Percentiles rank a stretch among this genome's conserved stretches.
These are phyloP conservation scores for Drosophila trichaetosa DNA, from an alignment of 2,888 invertebrate species.

Conservation along the genomic window DNA sequence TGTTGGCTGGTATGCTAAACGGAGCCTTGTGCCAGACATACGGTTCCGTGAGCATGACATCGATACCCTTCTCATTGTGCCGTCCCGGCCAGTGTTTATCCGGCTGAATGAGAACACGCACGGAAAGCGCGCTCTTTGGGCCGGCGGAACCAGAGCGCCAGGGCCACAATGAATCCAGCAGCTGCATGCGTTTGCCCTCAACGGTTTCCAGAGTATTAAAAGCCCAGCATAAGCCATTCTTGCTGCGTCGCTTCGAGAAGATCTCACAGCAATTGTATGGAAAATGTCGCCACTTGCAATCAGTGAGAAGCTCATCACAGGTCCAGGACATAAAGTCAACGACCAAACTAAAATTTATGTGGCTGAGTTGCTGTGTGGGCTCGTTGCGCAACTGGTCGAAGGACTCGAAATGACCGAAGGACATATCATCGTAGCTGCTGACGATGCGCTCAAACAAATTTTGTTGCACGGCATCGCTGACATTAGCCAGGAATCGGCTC, in stretches of 20 bases:
- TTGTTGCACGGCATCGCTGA: conserved; percentile 52
- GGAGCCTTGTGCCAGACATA: conserved; percentile 77
- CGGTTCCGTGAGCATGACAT: conserved; percentile 80
- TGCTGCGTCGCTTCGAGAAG: conserved; percentile 85
- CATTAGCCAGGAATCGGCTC: conserved; percentile 71
- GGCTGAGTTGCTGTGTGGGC: conserved; percentile 66
- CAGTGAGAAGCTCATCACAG: conserved; percentile 84
- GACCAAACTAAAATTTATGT: conserved; percentile 81
- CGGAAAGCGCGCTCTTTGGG: conserved; percentile 68
- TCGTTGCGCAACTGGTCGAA: conserved; percentile 67
- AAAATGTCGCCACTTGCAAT: conserved; percentile 85
- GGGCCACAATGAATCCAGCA: conserved; percentile 73
- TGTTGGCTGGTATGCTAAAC: conserved; percentile 74
- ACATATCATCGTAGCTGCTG: conserved; percentile 74
- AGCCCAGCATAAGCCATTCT: conserved; percentile 85
- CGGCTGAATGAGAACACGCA: conserved; percentile 69
- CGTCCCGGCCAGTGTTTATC: conserved; percentile 74
- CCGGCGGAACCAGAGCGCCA: conserved; percentile 77
- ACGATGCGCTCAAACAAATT: conserved; percentile 76
- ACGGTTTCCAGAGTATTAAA: conserved; percentile 85
- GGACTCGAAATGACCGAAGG: conserved; percentile 79
- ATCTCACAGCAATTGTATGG: conserved; percentile 85
- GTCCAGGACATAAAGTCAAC: conserved; percentile 81
- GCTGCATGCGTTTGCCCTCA: conserved; percentile 64
- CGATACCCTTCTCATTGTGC: conserved; percentile 70